phyloP scores from a whole-genome alignment of 2,113 vertebrate genomes.

The Corydoras maculifer region DNA sequence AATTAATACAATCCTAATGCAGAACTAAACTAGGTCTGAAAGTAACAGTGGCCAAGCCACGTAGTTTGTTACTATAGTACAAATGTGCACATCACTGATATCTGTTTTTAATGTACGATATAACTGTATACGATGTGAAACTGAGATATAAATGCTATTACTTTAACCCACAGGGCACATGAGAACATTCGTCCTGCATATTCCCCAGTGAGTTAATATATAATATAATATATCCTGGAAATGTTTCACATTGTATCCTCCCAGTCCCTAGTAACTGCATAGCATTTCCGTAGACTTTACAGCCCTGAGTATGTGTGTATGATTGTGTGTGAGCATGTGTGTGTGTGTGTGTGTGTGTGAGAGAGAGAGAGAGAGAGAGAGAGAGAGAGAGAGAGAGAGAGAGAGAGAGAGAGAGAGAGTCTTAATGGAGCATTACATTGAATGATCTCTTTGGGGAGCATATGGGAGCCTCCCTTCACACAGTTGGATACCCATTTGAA shows the following conservation, averaged over 20 bases:
- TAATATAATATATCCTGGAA: too few species aligned
- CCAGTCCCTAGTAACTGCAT: too few species aligned
- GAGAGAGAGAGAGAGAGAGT: background rate
- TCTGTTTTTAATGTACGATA: background rate
- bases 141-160: conserved; percentile 3
- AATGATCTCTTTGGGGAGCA: conserved; percentile 26
- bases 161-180: conserved; percentile 4
- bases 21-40: too few species aligned
- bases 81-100: background rate
- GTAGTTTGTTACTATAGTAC: too few species aligned
- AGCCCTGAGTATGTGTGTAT: conserved; percentile 41
- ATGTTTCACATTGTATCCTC: too few species aligned
- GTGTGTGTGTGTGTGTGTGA: background rate
- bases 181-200: conserved; percentile 18
- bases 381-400: background rate
- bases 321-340: conserved; percentile 37
- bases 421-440: conserved; percentile 1
- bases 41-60: too few species aligned
- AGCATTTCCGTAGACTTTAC: too few species aligned
- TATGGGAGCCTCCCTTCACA: conserved; percentile 22
- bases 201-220: conserved; percentile 29
- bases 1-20: too few species aligned
- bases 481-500: conserved; percentile 43
- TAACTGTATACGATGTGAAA: background rate
- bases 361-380: too few species aligned